Evolutionary conservation across 1,140 invertebrate genomes (phyloP).

Genomic region (Lucilia sericata): DNA sequence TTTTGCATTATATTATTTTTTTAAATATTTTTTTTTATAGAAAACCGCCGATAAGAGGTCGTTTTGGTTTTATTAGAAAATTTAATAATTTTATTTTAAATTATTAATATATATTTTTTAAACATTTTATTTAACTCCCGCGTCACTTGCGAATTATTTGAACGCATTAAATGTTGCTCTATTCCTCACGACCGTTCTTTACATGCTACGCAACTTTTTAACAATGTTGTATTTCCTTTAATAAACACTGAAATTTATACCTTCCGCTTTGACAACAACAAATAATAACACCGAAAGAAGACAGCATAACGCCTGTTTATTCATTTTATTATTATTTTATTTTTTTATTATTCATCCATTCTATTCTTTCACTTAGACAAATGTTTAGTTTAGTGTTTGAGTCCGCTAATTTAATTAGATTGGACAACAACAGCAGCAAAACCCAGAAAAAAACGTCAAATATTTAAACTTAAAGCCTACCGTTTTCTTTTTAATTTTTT

Average conservation of each 20-base stretch:
- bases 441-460: background rate
- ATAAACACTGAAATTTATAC: slow-evolving; percentile 27
- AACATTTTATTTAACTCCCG: background rate
- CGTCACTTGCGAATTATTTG: slow-evolving; percentile 17
- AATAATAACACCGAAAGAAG: too few relatives aligned
- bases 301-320: background rate
- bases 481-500: background rate
- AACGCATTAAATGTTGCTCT: background rate
- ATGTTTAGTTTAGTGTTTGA: slow-evolving; percentile 1
- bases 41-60: background rate
- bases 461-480: background rate
- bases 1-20: too few relatives aligned
- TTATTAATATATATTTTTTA: background rate
- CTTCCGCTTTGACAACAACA: background rate
- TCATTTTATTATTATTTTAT: background rate
- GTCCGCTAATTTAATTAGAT: slow-evolving; percentile 20
- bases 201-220: background rate
- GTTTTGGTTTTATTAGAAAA: background rate
- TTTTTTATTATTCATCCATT: too few relatives aligned
- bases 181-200: background rate
- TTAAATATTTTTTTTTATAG: too few relatives aligned
- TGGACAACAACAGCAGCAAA: background rate
- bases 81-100: background rate
- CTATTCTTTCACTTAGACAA: background rate
- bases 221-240: slow-evolving; percentile 17